Percentiles rank a stretch among this genome's conserved stretches.
phyloP scores from a whole-genome alignment of 2,888 invertebrate species.

The Cataglyphis albicans region DNA sequence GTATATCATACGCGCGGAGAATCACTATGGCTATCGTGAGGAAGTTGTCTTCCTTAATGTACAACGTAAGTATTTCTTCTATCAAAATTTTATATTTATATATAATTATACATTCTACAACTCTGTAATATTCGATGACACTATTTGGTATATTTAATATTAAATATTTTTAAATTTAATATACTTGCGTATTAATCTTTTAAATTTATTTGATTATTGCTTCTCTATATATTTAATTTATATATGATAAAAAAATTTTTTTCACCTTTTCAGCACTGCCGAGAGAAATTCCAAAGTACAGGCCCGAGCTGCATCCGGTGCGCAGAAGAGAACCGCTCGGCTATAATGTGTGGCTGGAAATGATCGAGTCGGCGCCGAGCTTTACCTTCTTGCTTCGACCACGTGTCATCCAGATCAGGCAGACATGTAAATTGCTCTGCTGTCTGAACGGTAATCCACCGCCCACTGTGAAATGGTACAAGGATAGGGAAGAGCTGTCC shows the following conservation, averaged over 20 bases:
- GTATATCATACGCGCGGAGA: constrained; percentile 98
- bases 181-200: background rate
- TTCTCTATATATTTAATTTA: background rate
- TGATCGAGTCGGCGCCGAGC: constrained; percentile 96
- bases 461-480: constrained; percentile 97
- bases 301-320: constrained; percentile 90
- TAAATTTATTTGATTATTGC: background rate
- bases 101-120: background rate
- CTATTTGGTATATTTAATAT: background rate
- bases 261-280: constrained; percentile 89
- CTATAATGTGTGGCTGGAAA: constrained; percentile 96
- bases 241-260: background rate
- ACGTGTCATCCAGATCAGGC: constrained; percentile 98
- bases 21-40: constrained; percentile 97
- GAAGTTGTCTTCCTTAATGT: constrained; percentile 99
- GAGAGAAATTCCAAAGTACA: constrained; percentile 90
- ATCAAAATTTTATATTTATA: constrained; percentile 1
- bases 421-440: constrained; percentile 98
- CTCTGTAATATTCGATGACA: background rate
- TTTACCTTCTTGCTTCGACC: constrained; percentile 99
- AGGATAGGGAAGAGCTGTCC: constrained; percentile 96
- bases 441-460: constrained; percentile 98
- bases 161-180: background rate
- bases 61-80: constrained; percentile 90
- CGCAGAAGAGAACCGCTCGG: constrained; percentile 93